Evolutionary conservation across 1,140 invertebrate species (phyloP).

Genomic region (Drosophila repleta): DNA sequence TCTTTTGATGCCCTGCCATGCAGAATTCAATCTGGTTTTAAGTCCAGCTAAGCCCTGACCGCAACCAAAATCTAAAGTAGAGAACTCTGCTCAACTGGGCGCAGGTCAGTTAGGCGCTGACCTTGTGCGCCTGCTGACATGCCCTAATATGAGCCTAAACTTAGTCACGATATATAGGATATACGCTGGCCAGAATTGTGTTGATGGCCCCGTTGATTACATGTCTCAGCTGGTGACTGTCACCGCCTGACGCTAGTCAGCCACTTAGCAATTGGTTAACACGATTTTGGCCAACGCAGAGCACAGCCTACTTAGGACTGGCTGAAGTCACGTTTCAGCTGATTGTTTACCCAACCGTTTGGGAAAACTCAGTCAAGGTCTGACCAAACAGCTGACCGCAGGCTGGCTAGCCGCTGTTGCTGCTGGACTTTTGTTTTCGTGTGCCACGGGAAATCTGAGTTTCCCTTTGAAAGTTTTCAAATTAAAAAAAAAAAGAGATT

Average conservation of each 20-base stretch:
- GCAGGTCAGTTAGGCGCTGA: constrained; percentile 38
- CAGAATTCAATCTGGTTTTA: neutral
- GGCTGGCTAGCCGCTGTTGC: constrained; percentile 4
- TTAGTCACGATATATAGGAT: constrained; percentile 21
- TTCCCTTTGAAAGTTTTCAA: neutral
- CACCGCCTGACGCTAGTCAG: neutral
- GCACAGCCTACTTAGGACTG: constrained; percentile 13
- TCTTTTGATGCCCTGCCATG: too few relatives aligned
- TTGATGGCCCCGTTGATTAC: constrained; percentile 37
- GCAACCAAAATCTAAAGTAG: neutral
- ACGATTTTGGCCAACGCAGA: constrained; percentile 6
- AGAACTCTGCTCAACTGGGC: neutral
- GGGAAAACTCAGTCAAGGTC: constrained; percentile 1
- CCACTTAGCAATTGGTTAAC: constrained; percentile 28
- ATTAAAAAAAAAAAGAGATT: too few relatives aligned
- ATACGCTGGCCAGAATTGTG: neutral
- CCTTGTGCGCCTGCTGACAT: constrained; percentile 29
- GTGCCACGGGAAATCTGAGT: neutral
- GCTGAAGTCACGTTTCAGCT: constrained; percentile 28
- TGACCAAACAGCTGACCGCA: constrained; percentile 14
- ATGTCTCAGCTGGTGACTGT: constrained; percentile 32
- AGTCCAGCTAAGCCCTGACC: neutral
- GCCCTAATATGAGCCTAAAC: constrained; percentile 4
- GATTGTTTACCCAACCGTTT: constrained; percentile 14
- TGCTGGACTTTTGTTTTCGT: neutral